Conservation (phyloP, 2,797 vertebrate species). For the Ctenochaetus hawaiiensis region DNA sequence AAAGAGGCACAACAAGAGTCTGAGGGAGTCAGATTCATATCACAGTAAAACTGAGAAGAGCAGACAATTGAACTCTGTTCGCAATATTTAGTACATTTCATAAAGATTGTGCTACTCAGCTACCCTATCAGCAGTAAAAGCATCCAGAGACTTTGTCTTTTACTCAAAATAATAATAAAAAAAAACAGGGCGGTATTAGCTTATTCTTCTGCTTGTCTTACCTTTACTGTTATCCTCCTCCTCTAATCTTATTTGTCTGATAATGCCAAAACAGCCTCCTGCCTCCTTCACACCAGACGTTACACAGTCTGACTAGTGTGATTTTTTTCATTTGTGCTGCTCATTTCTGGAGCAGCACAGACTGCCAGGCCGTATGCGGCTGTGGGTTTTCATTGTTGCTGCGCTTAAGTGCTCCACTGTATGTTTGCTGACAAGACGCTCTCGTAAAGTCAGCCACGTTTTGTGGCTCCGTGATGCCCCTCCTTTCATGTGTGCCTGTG, state of each 20-base stretch:
- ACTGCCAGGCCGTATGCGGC: slow-evolving; percentile 34
- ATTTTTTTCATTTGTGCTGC: slow-evolving; percentile 42
- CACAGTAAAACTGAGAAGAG: slow-evolving; percentile 7
- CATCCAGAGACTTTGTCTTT: slow-evolving; percentile 20
- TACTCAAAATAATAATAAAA: slow-evolving; percentile 9
- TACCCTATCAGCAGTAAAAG: not conserved
- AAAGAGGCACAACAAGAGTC: not conserved
- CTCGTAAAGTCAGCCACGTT: slow-evolving; percentile 40
- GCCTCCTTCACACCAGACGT: slow-evolving; percentile 48
- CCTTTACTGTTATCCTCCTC: slow-evolving; percentile 31
- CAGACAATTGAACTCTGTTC: slow-evolving; percentile 1
- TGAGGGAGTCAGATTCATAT: slow-evolving; percentile 11
- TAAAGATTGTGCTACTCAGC: not conserved
- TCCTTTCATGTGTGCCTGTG: slow-evolving; percentile 43
- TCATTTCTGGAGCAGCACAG: slow-evolving; percentile 49
- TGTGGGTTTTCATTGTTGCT: slow-evolving; percentile 42
- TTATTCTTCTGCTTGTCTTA: slow-evolving; percentile 20
- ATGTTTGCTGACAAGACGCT: slow-evolving; percentile 56
- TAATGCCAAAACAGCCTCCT: slow-evolving; percentile 40
- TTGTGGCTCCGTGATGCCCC: slow-evolving; percentile 34
- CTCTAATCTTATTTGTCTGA: slow-evolving; percentile 34
- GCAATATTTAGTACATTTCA: not conserved
- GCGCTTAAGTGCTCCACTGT: slow-evolving; percentile 25
- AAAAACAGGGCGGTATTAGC: not conserved
- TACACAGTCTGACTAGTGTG: slow-evolving; percentile 45